Evolutionary conservation across 2,888 invertebrate species (phyloP).

Genomic region (Rhogogaster chlorosoma): DNA sequence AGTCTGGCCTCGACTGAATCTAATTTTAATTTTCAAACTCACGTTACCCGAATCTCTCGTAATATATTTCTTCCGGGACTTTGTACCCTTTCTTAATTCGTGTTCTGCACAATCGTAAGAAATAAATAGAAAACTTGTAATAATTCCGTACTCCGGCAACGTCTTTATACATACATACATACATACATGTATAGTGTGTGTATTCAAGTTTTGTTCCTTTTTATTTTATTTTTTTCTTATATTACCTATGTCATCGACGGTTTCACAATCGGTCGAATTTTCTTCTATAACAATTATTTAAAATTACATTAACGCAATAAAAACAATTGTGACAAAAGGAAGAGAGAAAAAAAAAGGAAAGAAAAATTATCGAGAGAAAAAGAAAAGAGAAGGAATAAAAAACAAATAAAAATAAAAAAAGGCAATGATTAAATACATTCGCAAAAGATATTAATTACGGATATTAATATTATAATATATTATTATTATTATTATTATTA

Average conservation of each 20-base stretch:
- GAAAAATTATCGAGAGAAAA: conserved; percentile 25
- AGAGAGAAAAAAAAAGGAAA: conserved; percentile 31
- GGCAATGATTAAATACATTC: conserved; percentile 60
- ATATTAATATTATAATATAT: conserved; percentile 57
- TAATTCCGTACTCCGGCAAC: neutral
- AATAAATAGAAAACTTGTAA: neutral
- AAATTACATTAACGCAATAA: neutral
- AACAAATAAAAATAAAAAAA: conserved; percentile 62
- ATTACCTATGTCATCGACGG: neutral
- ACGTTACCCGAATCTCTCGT: conserved; percentile 29
- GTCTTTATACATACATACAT: neutral
- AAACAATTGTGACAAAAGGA: neutral
- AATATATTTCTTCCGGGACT: conserved; percentile 37
- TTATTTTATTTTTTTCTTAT: neutral
- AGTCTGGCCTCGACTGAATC: conserved; percentile 72
- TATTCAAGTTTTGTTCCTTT: neutral
- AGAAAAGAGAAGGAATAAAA: conserved; percentile 58
- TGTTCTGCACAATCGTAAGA: conserved; percentile 24
- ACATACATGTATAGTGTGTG: neutral
- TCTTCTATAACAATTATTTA: conserved; percentile 32
- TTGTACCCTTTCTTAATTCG: conserved; percentile 20
- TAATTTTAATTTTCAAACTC: conserved; percentile 66
- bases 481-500: conserved; percentile 52
- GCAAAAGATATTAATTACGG: conserved; percentile 58
- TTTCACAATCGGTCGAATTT: neutral